phyloP scores from a whole-genome alignment of 1,140 invertebrate species.

The Drosophila seguyi region DNA sequence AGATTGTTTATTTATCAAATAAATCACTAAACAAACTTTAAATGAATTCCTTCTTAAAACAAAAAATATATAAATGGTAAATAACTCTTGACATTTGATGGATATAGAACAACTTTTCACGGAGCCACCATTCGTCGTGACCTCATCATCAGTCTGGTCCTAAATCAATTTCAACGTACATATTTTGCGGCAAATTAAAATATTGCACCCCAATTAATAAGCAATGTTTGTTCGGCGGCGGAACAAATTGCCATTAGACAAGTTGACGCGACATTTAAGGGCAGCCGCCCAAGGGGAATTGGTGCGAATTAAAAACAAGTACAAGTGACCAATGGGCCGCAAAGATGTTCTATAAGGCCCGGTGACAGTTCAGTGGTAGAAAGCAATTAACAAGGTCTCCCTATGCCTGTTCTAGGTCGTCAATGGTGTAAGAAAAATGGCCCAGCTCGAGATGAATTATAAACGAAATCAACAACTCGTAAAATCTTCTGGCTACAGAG shows the following conservation, averaged over 20 bases:
- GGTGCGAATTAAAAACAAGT: conserved; percentile 19
- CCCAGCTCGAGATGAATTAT: conserved; percentile 36
- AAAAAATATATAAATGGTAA: background rate
- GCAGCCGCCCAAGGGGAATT: conserved; percentile 51
- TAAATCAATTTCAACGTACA: conserved; percentile 18
- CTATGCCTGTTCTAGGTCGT: conserved; percentile 21
- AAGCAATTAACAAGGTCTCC: conserved; percentile 37
- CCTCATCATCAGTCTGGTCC: conserved; percentile 22
- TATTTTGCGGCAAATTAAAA: conserved; percentile 13
- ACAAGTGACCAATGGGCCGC: conserved; percentile 19
- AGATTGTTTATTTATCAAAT: background rate
- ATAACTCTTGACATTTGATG: conserved; percentile 17
- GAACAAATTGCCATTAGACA: conserved; percentile 33
- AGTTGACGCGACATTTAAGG: conserved; percentile 55
- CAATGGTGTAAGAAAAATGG: conserved; percentile 7
- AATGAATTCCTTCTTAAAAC: background rate
- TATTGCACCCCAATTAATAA: conserved; percentile 39
- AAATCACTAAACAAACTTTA: background rate
- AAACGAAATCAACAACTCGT: conserved; percentile 45
- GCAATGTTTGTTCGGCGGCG: conserved; percentile 16
- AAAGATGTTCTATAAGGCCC: conserved; percentile 2
- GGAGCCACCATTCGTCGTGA: conserved; percentile 10
- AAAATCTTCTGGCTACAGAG: conserved; percentile 27
- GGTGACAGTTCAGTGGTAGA: conserved; percentile 41
- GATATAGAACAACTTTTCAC: conserved; percentile 18